Base-by-base conservation (phyloP, 2,797 vertebrate species). In the Liparis tanakae region DNA sequence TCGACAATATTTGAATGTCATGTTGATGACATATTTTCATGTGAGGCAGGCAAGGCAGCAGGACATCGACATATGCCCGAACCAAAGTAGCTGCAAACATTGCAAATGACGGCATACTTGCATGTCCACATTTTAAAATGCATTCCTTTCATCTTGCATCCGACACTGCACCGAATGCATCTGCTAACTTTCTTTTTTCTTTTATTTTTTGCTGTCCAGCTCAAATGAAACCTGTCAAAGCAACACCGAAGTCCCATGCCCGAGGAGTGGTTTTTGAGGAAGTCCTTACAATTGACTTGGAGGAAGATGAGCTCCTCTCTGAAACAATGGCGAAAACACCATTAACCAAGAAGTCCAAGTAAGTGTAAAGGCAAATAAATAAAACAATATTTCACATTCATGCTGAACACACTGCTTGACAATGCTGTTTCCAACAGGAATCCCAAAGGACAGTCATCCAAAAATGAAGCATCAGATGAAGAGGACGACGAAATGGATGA, bases 191-290 rank as follows among this genome's bases (percentile, higher is more conserved):
- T 7, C 41, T 51, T 39, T 9, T 48, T 48, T 48, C n/a, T 53
- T 15, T 25, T 3, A 1, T 10, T 0, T 36, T 34, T 13, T 68
- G 1, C 2, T 6, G 58, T 68, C 1, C 80, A 93, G 91, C 85
- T 48, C 59, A 76, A 22, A 78, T 68, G 61, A 89, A 82, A 69
- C 22, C 82, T 3, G 25, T n/a, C 30, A 91, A 87, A 82, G 20
- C 63, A 7, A 4, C 73, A 13, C 12, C 72, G 36, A 94, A 91
- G 76, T 63, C 86, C 20, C 59, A 87, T 10, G 25, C 65, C 15
- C 37, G 76, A 67, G 91, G 91, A 73, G 93, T 93, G 34, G 87
- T 91, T 58, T 93, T 89, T 81, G 91, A 92, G 7, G 92, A 93
- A 18, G 82, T 80, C 41, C 1, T 80, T 4, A 55, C 80, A 1